A percentile compares a stretch with the other conserved stretches of the same genome.
Conservation (phyloP, 92 coral and sea anemone species). For the Epizoanthus scotinus region DNA sequence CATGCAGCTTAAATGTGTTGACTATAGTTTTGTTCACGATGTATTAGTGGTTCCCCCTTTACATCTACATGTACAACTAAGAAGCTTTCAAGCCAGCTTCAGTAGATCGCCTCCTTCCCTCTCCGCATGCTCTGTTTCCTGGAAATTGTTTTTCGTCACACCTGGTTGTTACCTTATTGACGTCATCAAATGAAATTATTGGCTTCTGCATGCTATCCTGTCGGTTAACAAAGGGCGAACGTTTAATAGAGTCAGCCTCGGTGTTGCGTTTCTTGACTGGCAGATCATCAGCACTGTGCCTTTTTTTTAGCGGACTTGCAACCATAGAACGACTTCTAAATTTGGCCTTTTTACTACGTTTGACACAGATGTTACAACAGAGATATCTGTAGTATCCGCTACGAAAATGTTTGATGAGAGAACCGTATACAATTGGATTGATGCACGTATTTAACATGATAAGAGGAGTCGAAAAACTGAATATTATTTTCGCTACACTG, state of each 20-base stretch:
- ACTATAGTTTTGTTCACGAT: not conserved
- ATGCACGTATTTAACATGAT: slow-evolving; percentile 62
- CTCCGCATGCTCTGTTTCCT: not conserved
- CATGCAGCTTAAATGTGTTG: too few species aligned
- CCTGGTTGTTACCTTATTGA: not conserved
- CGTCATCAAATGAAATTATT: not conserved
- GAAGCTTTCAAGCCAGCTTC: not conserved
- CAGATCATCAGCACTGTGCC: not conserved
- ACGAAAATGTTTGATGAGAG: slow-evolving; percentile 64
- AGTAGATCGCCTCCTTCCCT: not conserved
- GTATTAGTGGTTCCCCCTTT: not conserved
- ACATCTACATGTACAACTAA: too few species aligned
- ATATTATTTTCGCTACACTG: not conserved
- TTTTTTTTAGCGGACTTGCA: not conserved
- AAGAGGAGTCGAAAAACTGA: slow-evolving; percentile 30
- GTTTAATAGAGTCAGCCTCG: not conserved
- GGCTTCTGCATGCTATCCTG: slow-evolving; percentile 18
- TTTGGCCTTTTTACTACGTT: not conserved
- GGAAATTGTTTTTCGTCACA: slow-evolving; percentile 26
- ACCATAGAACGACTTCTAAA: not conserved
- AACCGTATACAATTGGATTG: slow-evolving; percentile 73
- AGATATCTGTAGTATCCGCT: slow-evolving; percentile 44
- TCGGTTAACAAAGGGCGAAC: not conserved
- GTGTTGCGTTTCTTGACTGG: not conserved
- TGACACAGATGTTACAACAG: not conserved